phyloP scores from a whole-genome alignment of 2,888 invertebrate genomes.

The Brachyptera putata region DNA sequence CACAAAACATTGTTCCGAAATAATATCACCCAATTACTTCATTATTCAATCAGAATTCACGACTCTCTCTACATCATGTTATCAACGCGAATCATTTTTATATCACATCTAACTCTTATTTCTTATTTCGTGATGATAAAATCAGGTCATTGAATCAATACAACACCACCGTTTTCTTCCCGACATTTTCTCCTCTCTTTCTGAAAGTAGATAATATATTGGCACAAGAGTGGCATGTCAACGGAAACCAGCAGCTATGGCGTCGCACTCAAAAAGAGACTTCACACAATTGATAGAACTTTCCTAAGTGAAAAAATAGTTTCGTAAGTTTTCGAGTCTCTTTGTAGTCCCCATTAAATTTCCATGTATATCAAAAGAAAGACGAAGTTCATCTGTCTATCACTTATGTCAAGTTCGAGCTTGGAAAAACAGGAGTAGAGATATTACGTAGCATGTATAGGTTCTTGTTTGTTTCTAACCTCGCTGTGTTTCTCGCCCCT shows the following conservation, averaged over 20 bases:
- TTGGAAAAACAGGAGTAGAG: background rate
- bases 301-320: constrained; percentile 22
- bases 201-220: constrained; percentile 3
- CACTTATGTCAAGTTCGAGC: background rate
- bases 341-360: constrained; percentile 22
- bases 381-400: constrained; percentile 8
- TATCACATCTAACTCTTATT: too few relatives aligned
- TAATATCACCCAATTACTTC: too few relatives aligned
- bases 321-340: constrained; percentile 12
- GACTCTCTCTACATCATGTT: too few relatives aligned
- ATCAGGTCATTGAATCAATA: too few relatives aligned
- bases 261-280: background rate
- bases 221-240: background rate
- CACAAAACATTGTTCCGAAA: too few relatives aligned
- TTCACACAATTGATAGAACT: background rate
- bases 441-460: background rate
- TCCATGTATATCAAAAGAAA: constrained; percentile 19
- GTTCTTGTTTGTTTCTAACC: constrained; percentile 13
- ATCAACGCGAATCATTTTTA: too few relatives aligned
- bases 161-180: background rate
- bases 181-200: background rate
- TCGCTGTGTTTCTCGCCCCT: background rate
- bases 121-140: too few relatives aligned
- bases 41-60: too few relatives aligned
- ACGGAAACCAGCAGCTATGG: background rate